Base-by-base conservation (phyloP, 2,888 invertebrate species). In the Polymixis flavicincta region DNA sequence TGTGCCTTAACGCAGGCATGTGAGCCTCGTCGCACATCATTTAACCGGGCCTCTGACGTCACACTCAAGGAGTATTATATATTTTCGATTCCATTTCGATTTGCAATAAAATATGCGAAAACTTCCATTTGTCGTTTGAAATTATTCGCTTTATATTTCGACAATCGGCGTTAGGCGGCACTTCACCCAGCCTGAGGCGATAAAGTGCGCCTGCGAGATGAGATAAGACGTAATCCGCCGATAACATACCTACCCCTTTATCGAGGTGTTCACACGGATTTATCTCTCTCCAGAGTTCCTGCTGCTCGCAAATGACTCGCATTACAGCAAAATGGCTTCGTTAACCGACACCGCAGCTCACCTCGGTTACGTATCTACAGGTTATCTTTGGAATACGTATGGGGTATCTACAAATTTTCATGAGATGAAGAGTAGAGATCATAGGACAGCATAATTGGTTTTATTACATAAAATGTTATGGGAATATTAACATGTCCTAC, bases 301-400 rank as follows among this genome's bases (percentile, higher is more conserved):
- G 78, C 76, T 82, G 85, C 80, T 82, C 87, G 80, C 88, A 92
- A 92, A 92, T 89, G 90, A 88, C 88, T 86, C 83, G 70, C 91
- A 92, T 92, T 92, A 90, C 87, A 84, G 77, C 80, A 74, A 88
- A 89, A 91, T 89, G 86, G 87, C 90, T 91, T 90, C 89, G 89
- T 92, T 89, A 90, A 87, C 88, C 76, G 59, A 79, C 78, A 76
- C 66, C 52, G 37, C 69, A 71, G 66, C 65, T 55, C 68, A 61
- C 71, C 50, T 52, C 37, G 48, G 60, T 72, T 75, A 74, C 54
- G 7, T 66, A 9, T 45, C 42, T 45, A 60, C 64, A 73, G 72
- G 55, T 85, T 72, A 64, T 32, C 42, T 55, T 60, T n/a, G 60
- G 22, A 68, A 57, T 64, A 48, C 37, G 28, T 57, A 59, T 59